A percentile compares a stretch with the other conserved stretches of the same genome.
phyloP scores from a whole-genome alignment of 2,888 invertebrate genomes.

The Torymus auratus region DNA sequence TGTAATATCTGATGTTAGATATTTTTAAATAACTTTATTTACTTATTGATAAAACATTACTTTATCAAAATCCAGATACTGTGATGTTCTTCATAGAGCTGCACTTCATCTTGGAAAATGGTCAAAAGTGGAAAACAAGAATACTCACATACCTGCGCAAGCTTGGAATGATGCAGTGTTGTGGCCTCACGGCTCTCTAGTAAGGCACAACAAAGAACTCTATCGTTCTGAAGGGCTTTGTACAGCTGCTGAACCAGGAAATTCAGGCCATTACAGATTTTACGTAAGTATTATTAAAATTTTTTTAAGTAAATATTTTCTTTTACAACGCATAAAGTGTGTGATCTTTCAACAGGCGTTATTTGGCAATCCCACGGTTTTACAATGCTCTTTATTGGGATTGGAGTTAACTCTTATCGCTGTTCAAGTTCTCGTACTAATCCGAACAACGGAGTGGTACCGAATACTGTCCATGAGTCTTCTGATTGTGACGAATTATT shows the following conservation, averaged over 20 bases:
- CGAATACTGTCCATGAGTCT: slow-evolving; percentile 91
- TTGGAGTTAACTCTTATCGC: slow-evolving; percentile 85
- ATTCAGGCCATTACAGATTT: slow-evolving; percentile 88
- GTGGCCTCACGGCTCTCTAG: slow-evolving; percentile 87
- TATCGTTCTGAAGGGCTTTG: slow-evolving; percentile 87
- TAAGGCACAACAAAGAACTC: slow-evolving; percentile 84
- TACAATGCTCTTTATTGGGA: slow-evolving; percentile 85
- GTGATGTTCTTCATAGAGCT: slow-evolving; percentile 93
- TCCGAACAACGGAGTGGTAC: slow-evolving; percentile 93
- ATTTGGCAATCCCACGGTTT: slow-evolving; percentile 90
- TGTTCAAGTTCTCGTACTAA: slow-evolving; percentile 87
- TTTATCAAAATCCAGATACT: slow-evolving; percentile 78
- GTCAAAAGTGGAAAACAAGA: slow-evolving; percentile 80
- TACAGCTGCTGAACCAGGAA: slow-evolving; percentile 93
- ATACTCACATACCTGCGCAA: slow-evolving; percentile 79
- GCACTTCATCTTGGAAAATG: slow-evolving; percentile 93
- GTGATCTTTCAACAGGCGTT: slow-evolving; percentile 82
- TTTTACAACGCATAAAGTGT: not conserved
- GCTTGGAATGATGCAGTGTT: slow-evolving; percentile 81
- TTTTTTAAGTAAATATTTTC: not conserved
- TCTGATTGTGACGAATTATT: slow-evolving; percentile 93
- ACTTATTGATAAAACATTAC: no score
- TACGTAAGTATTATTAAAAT: slow-evolving; percentile 80
- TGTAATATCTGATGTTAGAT: no score
- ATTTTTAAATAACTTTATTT: no score